Evolutionary conservation across 1,140 invertebrate genomes (phyloP), one percentile per base, ranked within the genome.

Genomic region (Elymnias hypermnestra): DNA sequence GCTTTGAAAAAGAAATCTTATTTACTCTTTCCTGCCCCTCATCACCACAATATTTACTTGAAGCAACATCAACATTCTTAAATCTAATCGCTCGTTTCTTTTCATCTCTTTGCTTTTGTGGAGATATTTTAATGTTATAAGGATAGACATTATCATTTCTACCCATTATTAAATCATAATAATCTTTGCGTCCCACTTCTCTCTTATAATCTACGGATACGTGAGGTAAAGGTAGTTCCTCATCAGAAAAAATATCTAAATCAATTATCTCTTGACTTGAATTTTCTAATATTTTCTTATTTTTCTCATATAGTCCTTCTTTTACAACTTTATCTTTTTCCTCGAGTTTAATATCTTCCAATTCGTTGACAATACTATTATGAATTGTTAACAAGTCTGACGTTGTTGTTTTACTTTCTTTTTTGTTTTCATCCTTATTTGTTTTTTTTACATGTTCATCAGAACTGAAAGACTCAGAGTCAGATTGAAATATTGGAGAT

Each of bases 401-500:
- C 19, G 66, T 64, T 12, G 52, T 53, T 23, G 53, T 45, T 13
- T 19, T 15, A 33, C 48, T 51, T 3, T 12, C 66, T 35, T 52
- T 52, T 15, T 39, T 22, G 6, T 4, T n/a, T 18, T 23, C 14
- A 8, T 19, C 21, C 25, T 28, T 23, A 21, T 18, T 18, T 31
- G 22, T 26, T 25, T 18, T 37, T 13, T 36, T 39, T 10, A 25
- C 22, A 19, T 12, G 75, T 51, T 86, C 79, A 45, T 82, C 83
- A 18, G 87, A 86, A 54, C 75, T 69, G 29, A 65, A 59, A 49
- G 81, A 74, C 17, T 83, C 83, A 5, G 68, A 57, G 52, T 83
- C 81, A 9, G 61, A 43, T 10, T 72, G 42, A 62, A 83, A 87
- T 43, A 76, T 68, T 33, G 88, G 84, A 2, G 87, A 86, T 49